A percentile compares a stretch with the other conserved stretches of the same genome.
Evolutionary conservation across 2,797 vertebrate species (phyloP).

Genomic region (Meriones psammophilus): DNA sequence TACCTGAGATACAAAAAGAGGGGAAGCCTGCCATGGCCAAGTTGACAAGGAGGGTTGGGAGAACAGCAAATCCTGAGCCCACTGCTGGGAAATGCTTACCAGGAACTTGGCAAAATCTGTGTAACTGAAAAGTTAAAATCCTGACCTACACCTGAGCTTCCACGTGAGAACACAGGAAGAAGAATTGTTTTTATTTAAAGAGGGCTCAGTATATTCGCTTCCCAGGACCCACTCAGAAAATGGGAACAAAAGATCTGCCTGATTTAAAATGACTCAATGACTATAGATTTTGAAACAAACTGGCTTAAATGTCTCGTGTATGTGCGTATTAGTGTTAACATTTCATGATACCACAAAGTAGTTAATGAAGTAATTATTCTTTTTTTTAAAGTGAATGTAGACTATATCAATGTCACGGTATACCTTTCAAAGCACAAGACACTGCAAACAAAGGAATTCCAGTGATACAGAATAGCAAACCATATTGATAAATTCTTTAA

Average conservation of each 20-base stretch:
- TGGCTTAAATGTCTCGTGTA: background rate
- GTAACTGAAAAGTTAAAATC: too few species aligned
- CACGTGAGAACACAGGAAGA: background rate
- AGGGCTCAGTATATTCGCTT: background rate
- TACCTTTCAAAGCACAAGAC: background rate
- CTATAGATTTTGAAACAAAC: background rate
- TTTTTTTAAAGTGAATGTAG: conserved; percentile 17
- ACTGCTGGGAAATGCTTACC: background rate
- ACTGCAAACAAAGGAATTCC: background rate
- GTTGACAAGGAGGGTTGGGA: too few species aligned
- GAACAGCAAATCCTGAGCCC: background rate
- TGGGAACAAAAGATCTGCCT: background rate
- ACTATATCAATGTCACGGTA: background rate
- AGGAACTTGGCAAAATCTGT: background rate
- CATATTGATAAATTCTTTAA: background rate
- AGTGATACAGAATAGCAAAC: background rate
- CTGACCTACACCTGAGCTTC: background rate
- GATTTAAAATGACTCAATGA: background rate
- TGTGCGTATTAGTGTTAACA: background rate
- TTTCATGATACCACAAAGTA: background rate
- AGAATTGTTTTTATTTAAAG: background rate
- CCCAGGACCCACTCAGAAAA: background rate
- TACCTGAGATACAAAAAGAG: background rate
- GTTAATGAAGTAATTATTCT: background rate
- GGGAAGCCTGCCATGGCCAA: background rate